These are phyloP conservation scores for Notiomystis cincta DNA, from an alignment of 2,113 vertebrate genomes.

Conservation along the genomic window DNA sequence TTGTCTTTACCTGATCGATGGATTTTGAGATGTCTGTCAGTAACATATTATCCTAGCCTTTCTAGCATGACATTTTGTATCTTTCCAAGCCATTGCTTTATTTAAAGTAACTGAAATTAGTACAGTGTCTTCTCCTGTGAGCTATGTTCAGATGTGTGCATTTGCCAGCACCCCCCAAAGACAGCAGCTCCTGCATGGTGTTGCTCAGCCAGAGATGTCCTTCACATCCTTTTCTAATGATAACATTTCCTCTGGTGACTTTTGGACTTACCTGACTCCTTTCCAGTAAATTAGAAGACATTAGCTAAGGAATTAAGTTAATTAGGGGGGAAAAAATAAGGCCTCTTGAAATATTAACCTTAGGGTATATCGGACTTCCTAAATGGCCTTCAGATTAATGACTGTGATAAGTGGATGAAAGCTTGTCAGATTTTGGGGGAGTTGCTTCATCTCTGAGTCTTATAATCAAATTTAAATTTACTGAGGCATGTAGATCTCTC, in stretches of 20 bases:
- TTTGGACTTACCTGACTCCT: background rate
- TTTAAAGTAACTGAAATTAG: background rate
- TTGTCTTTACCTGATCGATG: background rate
- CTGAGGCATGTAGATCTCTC: background rate
- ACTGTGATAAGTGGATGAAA: background rate
- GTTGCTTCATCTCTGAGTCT: background rate
- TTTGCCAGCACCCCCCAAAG: background rate
- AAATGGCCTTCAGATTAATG: background rate
- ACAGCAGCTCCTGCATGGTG: background rate
- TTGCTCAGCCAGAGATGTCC: background rate
- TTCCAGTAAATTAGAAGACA: background rate
- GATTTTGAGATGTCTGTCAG: background rate
- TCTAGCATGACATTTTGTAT: background rate
- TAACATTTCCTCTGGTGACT: background rate
- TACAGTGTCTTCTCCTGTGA: background rate
- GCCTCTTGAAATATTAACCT: background rate
- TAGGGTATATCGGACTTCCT: background rate
- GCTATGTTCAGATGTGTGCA: background rate
- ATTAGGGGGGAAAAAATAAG: background rate
- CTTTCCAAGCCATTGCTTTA: background rate
- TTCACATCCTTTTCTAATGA: background rate
- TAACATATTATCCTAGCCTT: background rate
- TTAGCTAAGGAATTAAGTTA: background rate
- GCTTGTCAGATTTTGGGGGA: background rate
- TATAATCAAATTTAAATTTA: background rate